Evolutionary conservation across 2,888 invertebrate species (phyloP).

Genomic region (Hirtodrosophila histrioides): DNA sequence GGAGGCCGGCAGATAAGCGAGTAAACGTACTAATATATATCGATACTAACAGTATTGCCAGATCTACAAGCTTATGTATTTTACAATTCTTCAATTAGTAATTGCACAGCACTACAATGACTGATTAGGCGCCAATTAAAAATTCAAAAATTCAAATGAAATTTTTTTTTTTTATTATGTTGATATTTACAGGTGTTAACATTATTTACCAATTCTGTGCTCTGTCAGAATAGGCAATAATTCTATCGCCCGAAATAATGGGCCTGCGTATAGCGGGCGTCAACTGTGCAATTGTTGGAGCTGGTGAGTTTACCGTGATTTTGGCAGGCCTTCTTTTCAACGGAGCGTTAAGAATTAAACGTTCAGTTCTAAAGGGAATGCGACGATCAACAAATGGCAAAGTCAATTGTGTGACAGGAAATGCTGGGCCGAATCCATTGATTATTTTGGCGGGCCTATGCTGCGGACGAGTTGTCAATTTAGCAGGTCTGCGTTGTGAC

Average conservation of each 20-base stretch:
- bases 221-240: constrained; percentile 61
- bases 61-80: background rate
- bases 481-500: constrained; percentile 57
- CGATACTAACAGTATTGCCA: constrained; percentile 9
- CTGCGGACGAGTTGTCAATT: constrained; percentile 51
- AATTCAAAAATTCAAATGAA: too few species aligned
- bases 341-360: constrained; percentile 58
- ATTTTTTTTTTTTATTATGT: constrained; percentile 22
- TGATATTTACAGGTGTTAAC: constrained; percentile 6
- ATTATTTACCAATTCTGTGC: constrained; percentile 59
- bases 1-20: constrained; percentile 24
- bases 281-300: constrained; percentile 44
- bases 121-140: too few species aligned
- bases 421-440: constrained; percentile 38
- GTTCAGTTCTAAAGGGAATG: constrained; percentile 54
- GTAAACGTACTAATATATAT: background rate
- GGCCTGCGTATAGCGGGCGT: constrained; percentile 54
- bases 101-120: too few species aligned
- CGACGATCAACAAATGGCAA: constrained; percentile 66
- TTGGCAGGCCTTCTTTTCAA: constrained; percentile 41
- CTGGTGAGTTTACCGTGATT: constrained; percentile 11
- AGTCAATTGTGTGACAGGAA: constrained; percentile 53
- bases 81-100: too few species aligned
- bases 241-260: constrained; percentile 41
- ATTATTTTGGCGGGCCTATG: constrained; percentile 48